Evolutionary conservation across 2,113 vertebrate genomes (phyloP).

Genomic region (Hydropotes inermis): DNA sequence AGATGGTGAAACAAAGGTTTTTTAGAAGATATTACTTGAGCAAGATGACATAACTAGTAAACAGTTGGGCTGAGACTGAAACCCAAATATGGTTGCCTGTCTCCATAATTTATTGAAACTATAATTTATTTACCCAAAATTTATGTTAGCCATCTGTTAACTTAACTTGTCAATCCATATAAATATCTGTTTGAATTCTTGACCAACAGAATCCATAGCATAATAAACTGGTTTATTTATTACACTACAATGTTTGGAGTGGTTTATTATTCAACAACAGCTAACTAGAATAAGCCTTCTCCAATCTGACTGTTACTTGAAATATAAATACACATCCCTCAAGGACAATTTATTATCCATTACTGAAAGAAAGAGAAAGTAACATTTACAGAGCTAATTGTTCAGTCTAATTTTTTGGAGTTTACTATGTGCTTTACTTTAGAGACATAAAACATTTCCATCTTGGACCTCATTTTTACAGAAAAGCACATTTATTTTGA

Average conservation of each 20-base stretch:
- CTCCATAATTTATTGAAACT: neutral
- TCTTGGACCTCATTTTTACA: constrained; percentile 1
- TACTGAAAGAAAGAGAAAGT: neutral
- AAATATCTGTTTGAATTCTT: neutral
- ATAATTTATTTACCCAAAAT: neutral
- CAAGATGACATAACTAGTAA: neutral
- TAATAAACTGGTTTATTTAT: neutral
- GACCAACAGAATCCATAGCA: neutral
- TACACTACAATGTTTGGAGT: neutral
- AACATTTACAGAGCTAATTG: neutral
- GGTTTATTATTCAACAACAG: neutral
- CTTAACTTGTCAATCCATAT: neutral
- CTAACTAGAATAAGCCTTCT: neutral
- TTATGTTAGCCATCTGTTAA: neutral
- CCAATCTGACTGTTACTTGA: neutral
- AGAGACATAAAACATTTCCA: neutral
- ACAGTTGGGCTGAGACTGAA: neutral
- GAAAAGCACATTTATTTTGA: neutral
- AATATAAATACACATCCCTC: neutral
- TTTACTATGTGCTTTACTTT: neutral
- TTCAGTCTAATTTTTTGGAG: neutral
- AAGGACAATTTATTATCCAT: neutral
- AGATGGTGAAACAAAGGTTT: neutral
- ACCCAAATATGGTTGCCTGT: neutral
- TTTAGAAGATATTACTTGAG: neutral